Evolutionary conservation across 2,113 vertebrate genomes (phyloP), one percentile per base, ranked within the genome.

Genomic region (Albula goreensis): DNA sequence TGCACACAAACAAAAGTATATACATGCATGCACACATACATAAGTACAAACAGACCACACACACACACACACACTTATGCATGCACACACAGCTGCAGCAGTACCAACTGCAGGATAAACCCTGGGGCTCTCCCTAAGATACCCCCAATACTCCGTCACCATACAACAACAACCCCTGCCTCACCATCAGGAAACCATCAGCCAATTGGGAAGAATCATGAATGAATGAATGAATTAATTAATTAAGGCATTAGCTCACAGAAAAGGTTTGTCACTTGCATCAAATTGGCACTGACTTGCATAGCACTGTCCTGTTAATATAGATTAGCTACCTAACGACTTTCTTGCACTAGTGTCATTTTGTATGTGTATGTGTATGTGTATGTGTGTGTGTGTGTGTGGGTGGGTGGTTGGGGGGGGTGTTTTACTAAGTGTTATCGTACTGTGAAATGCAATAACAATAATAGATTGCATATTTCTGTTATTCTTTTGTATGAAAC

Each of bases 161-260:
- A 48, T 83, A 56, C 80, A 85, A 88, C 83, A 84, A 82, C 86
- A 89, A 83, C 85, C 74, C 57, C 66, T 17, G 56, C 74, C 83
- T 85, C 84, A 86, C 89, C 89, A 88, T 86, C 89, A 89, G 90
- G 86, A 90, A 90, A 83, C 85, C 89, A 90, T 90, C 88, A 89
- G 86, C 85, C 88, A 90, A 89, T 80, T 81, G 83, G 85, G 88
- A 57, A 79, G 89, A 91, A 90, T 89, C 83, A 87, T 81, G 50
- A 84, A n/a, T n/a, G n/a, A n/a, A n/a, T n/a, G n/a, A n/a, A n/a
- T n/a, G n/a, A 80, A 90, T 90, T 89, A 90, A 87, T 88, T 90
- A 90, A 90, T 87, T 89, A 89, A 89, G 74, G 83, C 89, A 81
- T 90, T 90, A 83, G 80, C 82, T 89, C 74, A 82, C n/a, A 13